These are phyloP conservation scores for Spisula solida DNA, from an alignment of 2,888 invertebrate species.

Conservation along the genomic window DNA sequence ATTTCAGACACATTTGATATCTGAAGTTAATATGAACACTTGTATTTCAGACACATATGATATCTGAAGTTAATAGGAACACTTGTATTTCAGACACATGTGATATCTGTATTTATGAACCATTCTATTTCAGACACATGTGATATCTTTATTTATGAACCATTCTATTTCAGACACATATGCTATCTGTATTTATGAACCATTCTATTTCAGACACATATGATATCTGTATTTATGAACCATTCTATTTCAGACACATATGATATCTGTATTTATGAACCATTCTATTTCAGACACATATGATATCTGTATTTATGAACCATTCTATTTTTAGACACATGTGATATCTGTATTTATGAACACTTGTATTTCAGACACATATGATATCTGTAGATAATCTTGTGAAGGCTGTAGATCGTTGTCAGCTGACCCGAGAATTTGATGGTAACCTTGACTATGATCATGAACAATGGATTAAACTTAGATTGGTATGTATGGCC, in stretches of 20 bases:
- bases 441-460: constrained; percentile 98
- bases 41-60: constrained; percentile 95
- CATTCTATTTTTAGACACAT: no score
- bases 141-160: constrained; percentile 98
- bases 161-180: constrained; percentile 94
- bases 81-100: constrained; percentile 94
- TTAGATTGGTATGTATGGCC: constrained; percentile 90
- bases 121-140: constrained; percentile 94
- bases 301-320: no score
- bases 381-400: constrained; percentile 98
- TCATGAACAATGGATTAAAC: constrained; percentile 98
- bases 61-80: constrained; percentile 98
- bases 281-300: no score
- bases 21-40: constrained; percentile 97
- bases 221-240: no score
- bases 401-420: constrained; percentile 96
- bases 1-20: constrained; percentile 97
- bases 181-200: constrained; percentile 91
- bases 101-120: constrained; percentile 98
- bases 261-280: no score
- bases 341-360: no score
- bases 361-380: constrained; percentile 92
- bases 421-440: constrained; percentile 97
- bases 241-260: no score
- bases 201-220: no score